Evolutionary conservation across 2,888 invertebrate species (phyloP).

Genomic region (Ryuthela nishihirai): DNA sequence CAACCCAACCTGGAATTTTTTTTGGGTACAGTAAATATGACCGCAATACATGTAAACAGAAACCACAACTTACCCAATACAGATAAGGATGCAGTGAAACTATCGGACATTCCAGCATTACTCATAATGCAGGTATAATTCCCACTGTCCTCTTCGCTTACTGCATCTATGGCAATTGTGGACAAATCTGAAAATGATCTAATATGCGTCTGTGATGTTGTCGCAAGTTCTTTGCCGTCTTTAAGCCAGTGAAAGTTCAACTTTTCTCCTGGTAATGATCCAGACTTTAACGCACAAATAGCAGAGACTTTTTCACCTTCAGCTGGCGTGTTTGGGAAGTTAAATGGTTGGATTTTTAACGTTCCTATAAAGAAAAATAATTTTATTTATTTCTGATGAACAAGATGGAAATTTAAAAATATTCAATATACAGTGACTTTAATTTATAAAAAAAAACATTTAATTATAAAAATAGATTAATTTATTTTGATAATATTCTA

Average conservation of each 20-base stretch:
- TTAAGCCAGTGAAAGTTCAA: slow-evolving; percentile 1
- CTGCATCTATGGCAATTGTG: slow-evolving; percentile 15
- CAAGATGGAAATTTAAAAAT: too few species aligned
- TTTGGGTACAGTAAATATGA: too few species aligned
- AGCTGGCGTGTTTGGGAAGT: not conserved
- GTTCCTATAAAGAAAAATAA: not conserved
- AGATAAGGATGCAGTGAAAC: slow-evolving; percentile 11
- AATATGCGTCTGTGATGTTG: slow-evolving; percentile 1
- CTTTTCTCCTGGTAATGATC: not conserved
- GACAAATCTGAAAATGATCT: slow-evolving; percentile 22
- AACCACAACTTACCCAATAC: slow-evolving; percentile 20
- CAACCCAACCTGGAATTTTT: too few species aligned
- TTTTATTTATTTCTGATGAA: too few species aligned
- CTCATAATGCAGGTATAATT: slow-evolving; percentile 32
- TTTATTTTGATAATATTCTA: too few species aligned
- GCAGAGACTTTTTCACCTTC: slow-evolving; percentile 3
- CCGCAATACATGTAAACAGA: too few species aligned
- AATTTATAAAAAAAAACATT: too few species aligned
- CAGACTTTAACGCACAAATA: slow-evolving; percentile 4
- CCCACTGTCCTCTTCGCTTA: slow-evolving; percentile 19
- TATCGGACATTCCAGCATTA: slow-evolving; percentile 11
- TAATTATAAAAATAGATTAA: too few species aligned
- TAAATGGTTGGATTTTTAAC: slow-evolving; percentile 9
- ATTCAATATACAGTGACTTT: too few species aligned
- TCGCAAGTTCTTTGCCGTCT: not conserved